Percentiles rank a stretch among this genome's conserved stretches.
Conservation (phyloP, 64 coral and sea anemone genomes). For the Montipora capricornis region DNA sequence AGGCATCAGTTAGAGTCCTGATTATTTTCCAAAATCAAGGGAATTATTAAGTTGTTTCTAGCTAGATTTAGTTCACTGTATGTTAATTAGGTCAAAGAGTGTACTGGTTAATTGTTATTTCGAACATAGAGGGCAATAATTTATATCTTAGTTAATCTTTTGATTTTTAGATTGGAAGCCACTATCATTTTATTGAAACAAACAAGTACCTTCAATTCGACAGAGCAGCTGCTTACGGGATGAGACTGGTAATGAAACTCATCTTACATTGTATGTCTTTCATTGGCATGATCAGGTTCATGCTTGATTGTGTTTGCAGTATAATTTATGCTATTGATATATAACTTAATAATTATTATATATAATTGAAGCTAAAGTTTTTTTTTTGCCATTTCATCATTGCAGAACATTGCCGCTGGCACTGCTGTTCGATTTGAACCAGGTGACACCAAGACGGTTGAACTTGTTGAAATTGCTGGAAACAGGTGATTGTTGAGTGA, state of each 20-base stretch:
- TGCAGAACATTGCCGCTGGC: slow-evolving; percentile 85
- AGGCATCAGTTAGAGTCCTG: no score
- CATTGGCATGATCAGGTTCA: no score
- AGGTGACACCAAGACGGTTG: slow-evolving; percentile 79
- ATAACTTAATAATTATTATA: no score
- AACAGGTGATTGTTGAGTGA: slow-evolving; percentile 30
- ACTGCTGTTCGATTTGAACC: slow-evolving; percentile 89
- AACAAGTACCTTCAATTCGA: slow-evolving; percentile 90
- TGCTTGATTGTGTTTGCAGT: no score
- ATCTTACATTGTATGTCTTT: not conserved
- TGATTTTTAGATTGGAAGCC: slow-evolving; percentile 73
- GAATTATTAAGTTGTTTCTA: no score
- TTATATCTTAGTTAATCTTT: not conserved
- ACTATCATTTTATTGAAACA: slow-evolving; percentile 84
- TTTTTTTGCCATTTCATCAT: not conserved
- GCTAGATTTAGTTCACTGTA: no score
- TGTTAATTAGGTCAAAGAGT: no score
- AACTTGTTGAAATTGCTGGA: slow-evolving; percentile 83
- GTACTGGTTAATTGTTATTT: no score
- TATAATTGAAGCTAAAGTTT: no score
- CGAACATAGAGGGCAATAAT: no score
- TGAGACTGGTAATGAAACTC: slow-evolving; percentile 65
- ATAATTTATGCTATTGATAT: no score
- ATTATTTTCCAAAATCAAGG: no score
- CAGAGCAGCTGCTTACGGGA: slow-evolving; percentile 79